Evolutionary conservation across 2,888 invertebrate genomes (phyloP), one percentile per base, ranked within the genome.

Genomic region (Epinotia brunnichana): DNA sequence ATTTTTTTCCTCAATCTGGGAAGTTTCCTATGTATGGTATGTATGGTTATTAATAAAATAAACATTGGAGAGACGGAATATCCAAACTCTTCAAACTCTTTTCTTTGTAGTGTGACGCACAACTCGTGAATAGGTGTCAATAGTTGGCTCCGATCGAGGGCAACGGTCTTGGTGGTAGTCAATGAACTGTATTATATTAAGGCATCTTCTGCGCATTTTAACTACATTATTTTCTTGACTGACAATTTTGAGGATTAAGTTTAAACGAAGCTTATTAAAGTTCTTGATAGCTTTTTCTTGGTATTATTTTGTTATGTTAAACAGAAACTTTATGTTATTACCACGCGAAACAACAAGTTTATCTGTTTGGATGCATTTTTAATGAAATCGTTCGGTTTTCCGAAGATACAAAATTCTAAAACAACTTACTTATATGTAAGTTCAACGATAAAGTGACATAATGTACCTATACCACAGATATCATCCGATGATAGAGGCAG

Each of bases 141-240:
- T 64, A 64, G 64, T 15, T n/a, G 39, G 5, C 19, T 17, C 63
- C 2, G n/a, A n/a, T n/a, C n/a, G 64, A 21, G 53, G 21, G 64
- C 64, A 54, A 41, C 2, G 62, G 54, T 66, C 21, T 19, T 10
- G 7, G 11, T 13, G 15, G 15, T 13, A 53, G 64, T 15, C 64
- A 54, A 39, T 66, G 64, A 66, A 66, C 64, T 21, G 9, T 51
- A 57, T 9, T 9, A 57, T 21, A 64, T 11, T 39, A 51, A 63
- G 29, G 29, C 17, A 11, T 51, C 51, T 64, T 35, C 35, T 21
- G 2, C 17, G 13, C 41, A 44, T 57, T 3, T n/a, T 15, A 21
- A 41, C 44, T 24, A 44, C 21, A 44, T 44, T 62, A 62, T 3
- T 44, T 4, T 2, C 62, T 44, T n/a, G 24, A 15, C n/a, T n/a